Evolutionary conservation across 2,888 invertebrate genomes (phyloP).

Genomic region (Diploptera punctata): DNA sequence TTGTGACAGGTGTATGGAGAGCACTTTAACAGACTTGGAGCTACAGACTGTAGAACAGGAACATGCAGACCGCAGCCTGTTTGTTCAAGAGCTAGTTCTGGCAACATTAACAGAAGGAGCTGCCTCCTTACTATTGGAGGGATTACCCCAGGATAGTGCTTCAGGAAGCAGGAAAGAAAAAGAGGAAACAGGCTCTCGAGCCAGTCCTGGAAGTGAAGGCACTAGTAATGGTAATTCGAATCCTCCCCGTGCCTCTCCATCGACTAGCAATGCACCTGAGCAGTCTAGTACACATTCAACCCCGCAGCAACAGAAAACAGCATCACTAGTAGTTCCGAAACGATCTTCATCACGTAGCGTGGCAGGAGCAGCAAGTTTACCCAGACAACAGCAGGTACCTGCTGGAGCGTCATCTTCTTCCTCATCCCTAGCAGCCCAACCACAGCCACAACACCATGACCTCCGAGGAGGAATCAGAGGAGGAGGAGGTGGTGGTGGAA

Average conservation of each 20-base stretch:
- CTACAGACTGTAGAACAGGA: conserved; percentile 62
- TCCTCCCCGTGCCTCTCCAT: conserved; percentile 39
- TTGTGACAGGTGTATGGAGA: conserved; percentile 61
- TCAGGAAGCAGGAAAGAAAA: conserved; percentile 36
- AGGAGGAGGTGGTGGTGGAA: conserved; percentile 14
- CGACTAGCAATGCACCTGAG: conserved; percentile 32
- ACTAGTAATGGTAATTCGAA: conserved; percentile 29
- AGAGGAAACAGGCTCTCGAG: conserved; percentile 32
- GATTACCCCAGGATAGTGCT: conserved; percentile 26
- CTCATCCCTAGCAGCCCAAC: background rate
- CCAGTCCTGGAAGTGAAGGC: conserved; percentile 32
- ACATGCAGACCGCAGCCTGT: conserved; percentile 68
- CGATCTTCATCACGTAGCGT: conserved; percentile 22
- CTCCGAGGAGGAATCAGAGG: conserved; percentile 30
- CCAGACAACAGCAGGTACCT: conserved; percentile 23
- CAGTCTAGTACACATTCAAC: background rate
- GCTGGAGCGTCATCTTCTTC: conserved; percentile 11
- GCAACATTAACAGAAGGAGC: conserved; percentile 60
- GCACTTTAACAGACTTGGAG: conserved; percentile 64
- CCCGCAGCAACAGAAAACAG: conserved; percentile 41
- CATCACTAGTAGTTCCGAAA: conserved; percentile 26
- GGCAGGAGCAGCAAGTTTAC: background rate
- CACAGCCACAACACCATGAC: conserved; percentile 15
- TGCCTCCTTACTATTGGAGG: conserved; percentile 35
- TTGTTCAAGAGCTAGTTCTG: conserved; percentile 73